Evolutionary conservation across 1,140 invertebrate species (phyloP), one percentile per base, ranked within the genome.

Genomic region (Stegodyphus mimosarum): DNA sequence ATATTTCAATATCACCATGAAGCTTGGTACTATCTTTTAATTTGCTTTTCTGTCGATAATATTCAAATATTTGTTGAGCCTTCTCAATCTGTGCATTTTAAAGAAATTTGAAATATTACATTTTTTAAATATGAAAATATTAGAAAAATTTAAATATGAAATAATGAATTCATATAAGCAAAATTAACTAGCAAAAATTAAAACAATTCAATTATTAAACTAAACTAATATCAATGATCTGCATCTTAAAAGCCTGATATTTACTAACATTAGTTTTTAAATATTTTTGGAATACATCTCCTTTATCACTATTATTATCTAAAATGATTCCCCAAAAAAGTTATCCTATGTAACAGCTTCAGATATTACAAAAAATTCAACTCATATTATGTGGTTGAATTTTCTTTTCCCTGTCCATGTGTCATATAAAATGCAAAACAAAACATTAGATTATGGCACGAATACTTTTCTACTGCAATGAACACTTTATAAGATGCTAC

Each of bases 1-100:
- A 87, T 67, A 86, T 51, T 9, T 73, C 63, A 63, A 75, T 71
- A 88, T 89, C 79, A 79, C 84, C 77, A 80, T 80, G 60, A 48
- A 75, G 75, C 15, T 72, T 64, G 67, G 78, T 64, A 33, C 76
- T 86, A 64, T 71, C 70, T 53, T 85, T 60, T 66, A 33, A 63
- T n/a, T 86, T 66, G 10, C 67, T 10, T 74, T 85, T 87, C 10
- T 50, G 7, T 17, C 81, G 6, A 53, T 85, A 78, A 10, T 76
- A 79, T 51, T 75, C 50, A 10, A 87, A 69, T 74, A 73, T 63
- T 13, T 83, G 17, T 18, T 87, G 88, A 48, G 87, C 83, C 83
- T 87, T 83, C 51, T 83, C 66, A 9, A 88, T 18, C 73, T 81
- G 11, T 51, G 60, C 71, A 17, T 9, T 9, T 7, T 7, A 3